Evolutionary conservation across 1,140 invertebrate species (phyloP), one percentile per base, ranked within the genome.

Genomic region (Drosophila takahashii): DNA sequence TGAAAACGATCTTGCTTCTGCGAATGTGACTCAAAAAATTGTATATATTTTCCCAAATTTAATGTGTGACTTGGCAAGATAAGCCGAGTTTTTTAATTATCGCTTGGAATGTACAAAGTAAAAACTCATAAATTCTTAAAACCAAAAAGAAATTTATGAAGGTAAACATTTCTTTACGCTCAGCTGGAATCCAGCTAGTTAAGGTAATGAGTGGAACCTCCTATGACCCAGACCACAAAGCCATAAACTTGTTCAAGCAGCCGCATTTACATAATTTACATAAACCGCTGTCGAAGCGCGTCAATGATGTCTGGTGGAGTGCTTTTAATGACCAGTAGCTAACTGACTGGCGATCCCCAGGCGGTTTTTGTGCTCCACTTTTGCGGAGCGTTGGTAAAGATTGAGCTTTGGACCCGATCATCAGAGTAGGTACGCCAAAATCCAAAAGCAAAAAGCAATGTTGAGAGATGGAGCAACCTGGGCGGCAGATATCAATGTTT

Each of bases 351-450:
- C 29, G 34, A 41, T 71, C 26, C 16, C 18, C 34, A 22, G 9
- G 39, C 22, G 29, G 37, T 22, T 52, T 39, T 26, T 22, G 36
- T 85, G 81, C 56, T 74, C 81, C 42, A 86, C 83, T 80, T 92
- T 81, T 70, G 61, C 59, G n/a, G 39, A 53, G 48, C 50, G 32
- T 57, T 52, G 27, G 52, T 48, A 34, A 62, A 64, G 72, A 50
- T 60, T 77, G 83, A 52, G 78, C 83, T 83, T 86, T 86, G 83
- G 62, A 86, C 83, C 47, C 61, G 64, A 86, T 86, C 83, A 79
- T 83, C 79, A 71, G 83, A 61, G 59, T 79, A 65, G 64, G 45
- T 45, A 57, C 60, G 48, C 32, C 47, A 15, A 70, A 48, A 7
- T 7, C 27, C 27, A 32, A 32, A 32, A 32, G 29, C 11, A 44